phyloP scores from a whole-genome alignment of 2,888 invertebrate genomes.

The Osmoderma eremita region DNA sequence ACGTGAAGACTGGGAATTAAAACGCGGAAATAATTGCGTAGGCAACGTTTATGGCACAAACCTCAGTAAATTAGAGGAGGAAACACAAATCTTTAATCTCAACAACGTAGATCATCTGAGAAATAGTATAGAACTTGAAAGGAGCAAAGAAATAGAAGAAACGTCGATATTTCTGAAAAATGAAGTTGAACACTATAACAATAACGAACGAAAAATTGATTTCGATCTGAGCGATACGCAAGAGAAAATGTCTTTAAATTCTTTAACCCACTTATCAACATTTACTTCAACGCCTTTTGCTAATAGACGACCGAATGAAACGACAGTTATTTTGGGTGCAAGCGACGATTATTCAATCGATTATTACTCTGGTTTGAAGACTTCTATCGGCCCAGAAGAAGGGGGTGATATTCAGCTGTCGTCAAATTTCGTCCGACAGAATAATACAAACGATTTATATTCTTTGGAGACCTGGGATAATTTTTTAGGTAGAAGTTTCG shows the following conservation, averaged over 20 bases:
- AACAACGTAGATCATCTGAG: background rate
- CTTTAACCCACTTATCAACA: conserved; percentile 55
- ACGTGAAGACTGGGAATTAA: background rate
- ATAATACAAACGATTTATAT: conserved; percentile 53
- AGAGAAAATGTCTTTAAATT: conserved; percentile 56
- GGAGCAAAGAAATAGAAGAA: conserved; percentile 13
- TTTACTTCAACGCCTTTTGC: conserved; percentile 54
- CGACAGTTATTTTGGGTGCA: conserved; percentile 69
- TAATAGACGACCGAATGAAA: conserved; percentile 54
- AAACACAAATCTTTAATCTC: background rate
- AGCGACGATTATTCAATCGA: conserved; percentile 69
- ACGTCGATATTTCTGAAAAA: conserved; percentile 32
- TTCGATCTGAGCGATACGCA: conserved; percentile 58
- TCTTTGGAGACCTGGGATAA: conserved; percentile 64
- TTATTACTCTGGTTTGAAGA: conserved; percentile 66
- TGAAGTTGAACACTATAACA: conserved; percentile 34
- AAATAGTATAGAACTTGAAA: background rate
- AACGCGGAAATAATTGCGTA: background rate
- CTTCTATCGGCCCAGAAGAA: conserved; percentile 63
- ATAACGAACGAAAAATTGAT: conserved; percentile 37
- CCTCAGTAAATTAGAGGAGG: background rate
- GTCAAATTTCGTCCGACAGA: conserved; percentile 66
- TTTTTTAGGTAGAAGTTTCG: conserved; percentile 60
- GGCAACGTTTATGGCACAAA: background rate
- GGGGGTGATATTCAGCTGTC: conserved; percentile 68